A percentile compares a stretch with the other conserved stretches of the same genome.
phyloP scores from a whole-genome alignment of 2,797 vertebrate genomes.

The Phalanger gymnotis region DNA sequence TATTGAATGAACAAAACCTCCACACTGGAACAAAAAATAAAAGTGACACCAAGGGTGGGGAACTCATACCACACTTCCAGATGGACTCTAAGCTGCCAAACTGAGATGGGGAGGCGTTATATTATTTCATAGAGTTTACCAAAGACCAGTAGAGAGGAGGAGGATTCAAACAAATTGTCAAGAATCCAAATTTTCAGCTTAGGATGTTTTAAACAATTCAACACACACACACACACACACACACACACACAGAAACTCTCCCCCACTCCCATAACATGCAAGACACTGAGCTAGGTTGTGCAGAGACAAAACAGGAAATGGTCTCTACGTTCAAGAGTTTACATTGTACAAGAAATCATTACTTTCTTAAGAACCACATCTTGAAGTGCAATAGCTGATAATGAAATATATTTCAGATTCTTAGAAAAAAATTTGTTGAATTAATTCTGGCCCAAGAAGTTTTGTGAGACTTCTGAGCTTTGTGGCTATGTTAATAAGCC shows the following conservation, averaged over 20 bases:
- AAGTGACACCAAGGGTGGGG: slow-evolving; percentile 25
- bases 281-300: not conserved
- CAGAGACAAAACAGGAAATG: not conserved
- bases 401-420: not conserved
- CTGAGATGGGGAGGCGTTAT: not conserved
- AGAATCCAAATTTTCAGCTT: slow-evolving; percentile 26
- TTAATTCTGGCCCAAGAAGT: not conserved
- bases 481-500: not conserved
- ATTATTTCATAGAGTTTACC: slow-evolving; percentile 41
- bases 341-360: not conserved
- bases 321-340: not conserved
- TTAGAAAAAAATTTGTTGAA: not conserved
- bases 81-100: slow-evolving; percentile 29
- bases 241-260: not conserved
- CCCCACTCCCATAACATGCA: not conserved
- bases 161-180: slow-evolving; percentile 35
- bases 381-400: slow-evolving; percentile 43
- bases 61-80: not conserved
- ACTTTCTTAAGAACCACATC: not conserved
- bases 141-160: not conserved
- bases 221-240: too few relatives aligned
- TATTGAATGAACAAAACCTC: slow-evolving; percentile 3
- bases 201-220: slow-evolving; percentile 24
- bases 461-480: slow-evolving; percentile 31
- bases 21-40: slow-evolving; percentile 7